Conservation (phyloP, 2,888 invertebrate genomes). For the Oithona nana region DNA sequence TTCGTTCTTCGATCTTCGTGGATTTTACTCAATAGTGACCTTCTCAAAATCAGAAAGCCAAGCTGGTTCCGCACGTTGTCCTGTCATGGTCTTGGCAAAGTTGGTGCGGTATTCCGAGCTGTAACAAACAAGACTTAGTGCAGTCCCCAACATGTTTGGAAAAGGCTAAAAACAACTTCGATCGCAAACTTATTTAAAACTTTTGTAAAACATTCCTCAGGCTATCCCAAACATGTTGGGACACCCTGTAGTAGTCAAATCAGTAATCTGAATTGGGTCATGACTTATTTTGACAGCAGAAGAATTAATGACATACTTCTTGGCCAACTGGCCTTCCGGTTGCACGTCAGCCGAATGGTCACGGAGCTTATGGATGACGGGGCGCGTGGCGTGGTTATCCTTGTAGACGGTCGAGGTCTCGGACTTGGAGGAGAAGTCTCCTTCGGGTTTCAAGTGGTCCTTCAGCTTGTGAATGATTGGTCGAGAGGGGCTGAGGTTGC, state of each 20-base stretch:
- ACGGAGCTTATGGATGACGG: background rate
- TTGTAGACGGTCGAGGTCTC: background rate
- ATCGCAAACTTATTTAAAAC: background rate
- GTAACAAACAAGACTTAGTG: no score
- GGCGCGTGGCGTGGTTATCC: background rate
- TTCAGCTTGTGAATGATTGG: conserved; percentile 6
- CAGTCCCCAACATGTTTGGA: background rate
- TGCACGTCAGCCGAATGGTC: conserved; percentile 8
- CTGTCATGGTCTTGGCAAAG: background rate
- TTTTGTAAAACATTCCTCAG: background rate
- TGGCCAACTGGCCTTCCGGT: background rate
- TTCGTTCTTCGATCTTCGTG: background rate
- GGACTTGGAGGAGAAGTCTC: background rate
- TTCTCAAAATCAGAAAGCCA: conserved; percentile 5
- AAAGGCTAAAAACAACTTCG: background rate
- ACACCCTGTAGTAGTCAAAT: background rate
- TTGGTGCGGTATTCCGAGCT: conserved; percentile 8
- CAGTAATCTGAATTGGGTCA: background rate
- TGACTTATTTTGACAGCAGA: background rate
- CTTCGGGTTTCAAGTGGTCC: conserved; percentile 9
- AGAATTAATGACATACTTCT: background rate
- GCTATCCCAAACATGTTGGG: background rate
- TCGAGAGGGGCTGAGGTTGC: conserved; percentile 4
- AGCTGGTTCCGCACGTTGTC: background rate
- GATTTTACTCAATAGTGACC: conserved; percentile 4